Base-by-base conservation (phyloP, 2,797 vertebrate genomes). In the Ataeniobius toweri region DNA sequence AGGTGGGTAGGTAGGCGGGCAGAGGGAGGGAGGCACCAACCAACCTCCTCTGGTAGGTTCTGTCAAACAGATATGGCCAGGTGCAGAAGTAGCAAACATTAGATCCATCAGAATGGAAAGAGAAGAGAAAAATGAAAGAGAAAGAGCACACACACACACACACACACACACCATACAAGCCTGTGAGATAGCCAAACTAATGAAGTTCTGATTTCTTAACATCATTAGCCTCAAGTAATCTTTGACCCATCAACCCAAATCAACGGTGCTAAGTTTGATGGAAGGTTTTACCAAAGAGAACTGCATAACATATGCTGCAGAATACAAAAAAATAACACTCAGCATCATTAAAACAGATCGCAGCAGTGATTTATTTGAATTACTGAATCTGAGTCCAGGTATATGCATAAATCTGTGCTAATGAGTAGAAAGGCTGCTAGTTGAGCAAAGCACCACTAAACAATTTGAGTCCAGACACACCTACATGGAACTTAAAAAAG, bases 31-130 rank as follows among this genome's bases (percentile, higher is more conserved):
- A 93, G 90, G 93, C 88, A 91, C 92, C 89, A 93, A 96, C 95
- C 95, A 95, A 96, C 95, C 95, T 96, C 95, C 95, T 95, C 94
- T 94, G 92, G 95, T 92, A 95, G 94, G 94, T 95, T 91, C 95
- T 96, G 94, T 93, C 93, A 95, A 93, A 93, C 85, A 94, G 91
- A 94, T 86, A 93, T 91, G 93, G 94, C 90, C 93, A 89, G 91
- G 91, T 92, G 93, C 84, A 88, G 92, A 91, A 91, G 92, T 88
- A 92, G 92, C 83, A 91, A 87, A 93, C 81, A 94, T 93, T 88
- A 94, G 91, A 92, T 94, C 93, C 94, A 94, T 87, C 92, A 94
- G 91, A 93, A 91, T 79, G 91, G 81, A 93, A 91, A 91, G 82
- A 89, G 81, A 89, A 90, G 81, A 92, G 83, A 92, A 76, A 90